Percentiles rank a stretch among this genome's conserved stretches.
Evolutionary conservation across 2,797 vertebrate genomes (phyloP).

Genomic region (Rhinatrema bivittatum): DNA sequence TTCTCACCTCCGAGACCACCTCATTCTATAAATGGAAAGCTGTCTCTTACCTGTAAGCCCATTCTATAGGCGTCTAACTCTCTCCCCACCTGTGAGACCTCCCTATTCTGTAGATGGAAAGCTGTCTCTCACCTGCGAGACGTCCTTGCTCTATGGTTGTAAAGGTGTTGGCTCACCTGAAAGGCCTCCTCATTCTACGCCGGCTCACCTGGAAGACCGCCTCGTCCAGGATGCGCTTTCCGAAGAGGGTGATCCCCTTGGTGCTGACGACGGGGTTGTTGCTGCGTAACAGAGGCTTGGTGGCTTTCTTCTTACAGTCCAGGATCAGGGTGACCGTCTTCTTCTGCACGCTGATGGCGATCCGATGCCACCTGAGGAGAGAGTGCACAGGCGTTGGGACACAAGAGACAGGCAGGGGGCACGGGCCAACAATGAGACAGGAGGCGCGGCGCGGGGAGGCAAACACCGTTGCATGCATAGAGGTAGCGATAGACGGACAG

Average conservation of each 20-base stretch:
- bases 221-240: slow-evolving; percentile 77
- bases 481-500: too few species aligned
- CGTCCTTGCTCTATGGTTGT: too few species aligned
- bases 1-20: too few species aligned
- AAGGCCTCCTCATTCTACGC: neutral
- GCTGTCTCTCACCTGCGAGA: too few species aligned
- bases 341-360: slow-evolving; percentile 78
- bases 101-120: too few species aligned
- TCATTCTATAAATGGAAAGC: too few species aligned
- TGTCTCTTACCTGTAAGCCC: too few species aligned
- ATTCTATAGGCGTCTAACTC: too few species aligned
- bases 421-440: neutral
- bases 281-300: slow-evolving; percentile 62
- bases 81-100: too few species aligned
- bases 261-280: slow-evolving; percentile 69
- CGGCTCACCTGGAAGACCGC: slow-evolving; percentile 86
- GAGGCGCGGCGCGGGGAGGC: neutral
- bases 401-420: neutral
- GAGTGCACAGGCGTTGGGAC: slow-evolving; percentile 1
- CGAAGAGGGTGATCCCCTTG: slow-evolving; percentile 81
- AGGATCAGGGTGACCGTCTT: slow-evolving; percentile 79
- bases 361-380: slow-evolving; percentile 76
- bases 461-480: too few species aligned
- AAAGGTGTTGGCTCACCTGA: too few species aligned
- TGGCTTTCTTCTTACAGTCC: slow-evolving; percentile 82